These are phyloP conservation scores for Eubasilissa regina DNA, from an alignment of 1,140 invertebrate species.

Conservation along the genomic window DNA sequence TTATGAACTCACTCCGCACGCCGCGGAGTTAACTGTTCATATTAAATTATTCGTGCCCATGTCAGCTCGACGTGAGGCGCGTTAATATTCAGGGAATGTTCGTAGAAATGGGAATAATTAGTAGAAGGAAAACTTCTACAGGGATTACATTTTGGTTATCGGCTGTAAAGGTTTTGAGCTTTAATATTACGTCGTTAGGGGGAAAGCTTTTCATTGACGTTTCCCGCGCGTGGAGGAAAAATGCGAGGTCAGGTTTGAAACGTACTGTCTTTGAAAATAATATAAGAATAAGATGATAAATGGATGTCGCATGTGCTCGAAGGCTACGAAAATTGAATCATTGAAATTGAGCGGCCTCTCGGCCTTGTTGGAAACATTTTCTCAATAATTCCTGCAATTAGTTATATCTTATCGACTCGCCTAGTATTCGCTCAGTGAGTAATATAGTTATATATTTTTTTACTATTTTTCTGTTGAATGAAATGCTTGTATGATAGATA, in stretches of 20 bases:
- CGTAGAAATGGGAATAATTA: constrained; percentile 2
- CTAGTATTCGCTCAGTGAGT: too few species aligned
- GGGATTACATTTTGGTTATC: not conserved
- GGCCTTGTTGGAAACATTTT: not conserved
- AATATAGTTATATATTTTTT: too few species aligned
- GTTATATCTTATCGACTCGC: too few species aligned
- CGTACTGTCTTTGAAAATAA: not conserved
- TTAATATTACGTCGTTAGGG: too few species aligned
- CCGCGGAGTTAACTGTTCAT: constrained; percentile 22
- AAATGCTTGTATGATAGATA: too few species aligned
- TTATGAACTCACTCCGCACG: not conserved
- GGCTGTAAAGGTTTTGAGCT: too few species aligned
- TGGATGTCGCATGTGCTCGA: not conserved
- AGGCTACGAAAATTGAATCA: not conserved
- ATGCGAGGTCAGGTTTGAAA: constrained; percentile 6
- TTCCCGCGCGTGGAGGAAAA: constrained; percentile 3
- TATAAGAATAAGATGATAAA: constrained; percentile 5
- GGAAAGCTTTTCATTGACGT: not conserved
- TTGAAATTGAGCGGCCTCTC: constrained; percentile 4
- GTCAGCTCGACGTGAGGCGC: constrained; percentile 16
- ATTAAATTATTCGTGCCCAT: constrained; percentile 17
- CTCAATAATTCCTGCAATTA: not conserved
- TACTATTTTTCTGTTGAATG: too few species aligned
- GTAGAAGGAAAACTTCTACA: constrained; percentile 21
- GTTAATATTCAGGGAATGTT: constrained; percentile 16